These are phyloP conservation scores for Bradynema listronoti DNA, from an alignment of 1,140 invertebrate species.

Conservation along the genomic window DNA sequence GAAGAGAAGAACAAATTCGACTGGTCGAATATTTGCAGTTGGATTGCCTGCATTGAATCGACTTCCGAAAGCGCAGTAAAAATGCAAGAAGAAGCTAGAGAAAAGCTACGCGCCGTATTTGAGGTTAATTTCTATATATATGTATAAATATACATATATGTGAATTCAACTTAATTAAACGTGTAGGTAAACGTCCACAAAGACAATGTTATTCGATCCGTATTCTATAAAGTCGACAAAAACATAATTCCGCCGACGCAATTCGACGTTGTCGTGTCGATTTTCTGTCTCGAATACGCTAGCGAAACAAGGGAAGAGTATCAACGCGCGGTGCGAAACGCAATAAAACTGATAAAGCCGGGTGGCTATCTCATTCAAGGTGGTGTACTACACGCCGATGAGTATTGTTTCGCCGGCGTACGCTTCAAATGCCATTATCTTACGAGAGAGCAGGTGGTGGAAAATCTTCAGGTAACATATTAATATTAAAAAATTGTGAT, in stretches of 20 bases:
- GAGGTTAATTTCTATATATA: slow-evolving; percentile 22
- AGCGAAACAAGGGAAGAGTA: slow-evolving; percentile 51
- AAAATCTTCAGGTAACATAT: neutral
- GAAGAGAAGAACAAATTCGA: slow-evolving; percentile 44
- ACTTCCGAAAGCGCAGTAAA: slow-evolving; percentile 33
- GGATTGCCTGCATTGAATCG: slow-evolving; percentile 52
- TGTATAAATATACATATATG: neutral
- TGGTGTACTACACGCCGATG: slow-evolving; percentile 42
- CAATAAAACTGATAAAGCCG: slow-evolving; percentile 34
- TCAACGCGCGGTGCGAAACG: slow-evolving; percentile 38
- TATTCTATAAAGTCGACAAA: slow-evolving; percentile 27
- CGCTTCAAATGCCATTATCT: slow-evolving; percentile 45
- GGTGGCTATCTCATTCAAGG: slow-evolving; percentile 47
- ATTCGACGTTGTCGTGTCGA: slow-evolving; percentile 51
- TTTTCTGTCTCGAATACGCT: slow-evolving; percentile 56
- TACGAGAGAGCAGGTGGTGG: slow-evolving; percentile 31
- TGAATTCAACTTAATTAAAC: neutral
- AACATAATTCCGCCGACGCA: slow-evolving; percentile 30
- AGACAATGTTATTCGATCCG: slow-evolving; percentile 31
- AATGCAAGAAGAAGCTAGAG: slow-evolving; percentile 48
- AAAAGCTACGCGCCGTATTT: slow-evolving; percentile 51
- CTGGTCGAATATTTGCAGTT: slow-evolving; percentile 51
- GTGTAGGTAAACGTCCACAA: slow-evolving; percentile 48
- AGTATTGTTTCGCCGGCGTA: slow-evolving; percentile 42
- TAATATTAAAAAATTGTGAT: neutral